Conservation (phyloP, 2,797 vertebrate species). For the Valencia hispanica region DNA sequence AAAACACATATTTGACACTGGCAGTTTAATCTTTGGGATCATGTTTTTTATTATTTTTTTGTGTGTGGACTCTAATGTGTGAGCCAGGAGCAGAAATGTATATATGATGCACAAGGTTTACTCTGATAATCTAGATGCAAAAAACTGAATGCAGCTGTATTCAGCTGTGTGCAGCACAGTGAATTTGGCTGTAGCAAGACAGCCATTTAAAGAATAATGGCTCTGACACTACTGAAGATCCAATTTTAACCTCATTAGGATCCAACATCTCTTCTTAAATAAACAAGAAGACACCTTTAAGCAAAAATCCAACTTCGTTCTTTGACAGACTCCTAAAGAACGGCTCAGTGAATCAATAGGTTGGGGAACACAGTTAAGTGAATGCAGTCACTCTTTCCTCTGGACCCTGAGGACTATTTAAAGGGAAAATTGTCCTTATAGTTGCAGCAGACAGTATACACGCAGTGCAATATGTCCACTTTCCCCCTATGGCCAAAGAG, state of each 20-base stretch:
- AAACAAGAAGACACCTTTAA: constrained; percentile 48
- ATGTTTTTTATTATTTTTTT: background rate
- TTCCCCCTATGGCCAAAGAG: constrained; percentile 50
- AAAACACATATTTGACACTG: constrained; percentile 12
- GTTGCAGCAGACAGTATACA: constrained; percentile 37
- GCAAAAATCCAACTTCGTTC: constrained; percentile 43
- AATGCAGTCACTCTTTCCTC: constrained; percentile 62
- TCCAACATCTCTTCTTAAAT: constrained; percentile 59
- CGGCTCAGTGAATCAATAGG: constrained; percentile 68
- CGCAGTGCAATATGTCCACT: constrained; percentile 19
- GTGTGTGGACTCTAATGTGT: background rate
- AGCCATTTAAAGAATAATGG: constrained; percentile 48
- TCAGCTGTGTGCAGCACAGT: background rate
- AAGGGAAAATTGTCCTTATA: constrained; percentile 25
- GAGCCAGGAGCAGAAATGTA: background rate
- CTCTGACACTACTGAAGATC: constrained; percentile 44
- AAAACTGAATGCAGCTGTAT: too few species aligned
- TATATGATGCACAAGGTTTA: background rate
- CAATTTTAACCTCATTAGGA: constrained; percentile 40
- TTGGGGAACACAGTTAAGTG: constrained; percentile 49
- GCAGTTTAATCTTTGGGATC: constrained; percentile 4
- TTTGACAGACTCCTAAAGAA: constrained; percentile 53
- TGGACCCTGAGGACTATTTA: constrained; percentile 55
- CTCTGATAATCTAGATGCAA: background rate
- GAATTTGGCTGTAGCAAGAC: constrained; percentile 24